Evolutionary conservation across 2,888 invertebrate genomes (phyloP).

Genomic region (Carcina quercana): DNA sequence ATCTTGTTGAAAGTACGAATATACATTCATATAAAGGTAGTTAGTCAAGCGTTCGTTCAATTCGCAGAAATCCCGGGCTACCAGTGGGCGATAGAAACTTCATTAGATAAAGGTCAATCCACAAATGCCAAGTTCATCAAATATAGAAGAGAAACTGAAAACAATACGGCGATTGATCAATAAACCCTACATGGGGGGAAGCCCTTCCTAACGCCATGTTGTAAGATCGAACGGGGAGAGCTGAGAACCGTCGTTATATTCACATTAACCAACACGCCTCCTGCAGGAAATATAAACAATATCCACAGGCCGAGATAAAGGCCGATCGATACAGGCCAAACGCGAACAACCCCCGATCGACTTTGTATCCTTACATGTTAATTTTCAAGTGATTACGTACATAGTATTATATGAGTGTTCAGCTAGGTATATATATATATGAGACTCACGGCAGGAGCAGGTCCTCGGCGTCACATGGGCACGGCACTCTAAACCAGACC

Average conservation of each 20-base stretch:
- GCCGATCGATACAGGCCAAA: slow-evolving; percentile 46
- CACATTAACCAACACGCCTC: slow-evolving; percentile 23
- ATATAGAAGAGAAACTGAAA: slow-evolving; percentile 22
- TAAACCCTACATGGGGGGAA: slow-evolving; percentile 28
- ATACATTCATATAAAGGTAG: too few relatives aligned
- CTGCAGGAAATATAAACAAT: slow-evolving; percentile 36
- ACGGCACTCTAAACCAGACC: slow-evolving; percentile 32
- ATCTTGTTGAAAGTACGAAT: too few relatives aligned
- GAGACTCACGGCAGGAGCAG: slow-evolving; percentile 47
- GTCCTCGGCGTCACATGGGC: slow-evolving; percentile 53
- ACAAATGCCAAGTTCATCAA: slow-evolving; percentile 24
- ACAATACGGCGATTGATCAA: slow-evolving; percentile 47
- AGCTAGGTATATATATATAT: slow-evolving; percentile 1
- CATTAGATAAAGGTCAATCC: slow-evolving; percentile 20
- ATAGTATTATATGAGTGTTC: too few relatives aligned
- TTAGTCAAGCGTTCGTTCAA: too few relatives aligned
- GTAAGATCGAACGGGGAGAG: slow-evolving; percentile 5
- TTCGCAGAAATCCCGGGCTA: too few relatives aligned
- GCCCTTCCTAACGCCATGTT: slow-evolving; percentile 17
- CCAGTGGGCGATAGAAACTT: slow-evolving; percentile 1
- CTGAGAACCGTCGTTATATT: slow-evolving; percentile 22
- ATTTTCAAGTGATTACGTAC: background rate
- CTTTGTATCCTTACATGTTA: background rate
- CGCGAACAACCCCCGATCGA: background rate
- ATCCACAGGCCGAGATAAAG: slow-evolving; percentile 36